Evolutionary conservation across 2,888 invertebrate genomes (phyloP), one percentile per base, ranked within the genome.

Genomic region (Agriopis leucophaearia): DNA sequence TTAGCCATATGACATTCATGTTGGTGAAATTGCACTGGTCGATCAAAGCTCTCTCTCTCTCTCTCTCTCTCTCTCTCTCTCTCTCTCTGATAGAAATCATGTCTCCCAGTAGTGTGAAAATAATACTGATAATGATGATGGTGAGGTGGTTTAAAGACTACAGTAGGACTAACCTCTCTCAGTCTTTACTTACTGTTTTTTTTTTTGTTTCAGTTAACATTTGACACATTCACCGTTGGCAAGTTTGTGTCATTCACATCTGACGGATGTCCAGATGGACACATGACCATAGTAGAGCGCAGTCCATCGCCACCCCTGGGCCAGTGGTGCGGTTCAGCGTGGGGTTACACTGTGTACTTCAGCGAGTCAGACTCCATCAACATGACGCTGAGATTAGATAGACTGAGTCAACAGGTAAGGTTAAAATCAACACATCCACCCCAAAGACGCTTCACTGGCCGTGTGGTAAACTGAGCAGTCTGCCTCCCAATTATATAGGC

Each of bases 331-430:
- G 97, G 97, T 52, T 96, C 96, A 51, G 97, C 97, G 0, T 97
- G 97, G 96, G 97, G 97, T 8, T 97, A 97, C 87, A 97, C 97
- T 0, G 97, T 97, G 57, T 97, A 97, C 89, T 97, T 97, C 94
- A 97, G 97, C 87, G 97, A 97, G 89, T 96, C 96, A 9, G 94
- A 96, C 75, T 96, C 96, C 75, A 96, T 97, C 77, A 97, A 97
- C 88, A 94, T 97, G 87, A 96, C 97, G 9, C 91, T 97, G 67
- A 94, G 95, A 81, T 89, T 97, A 73, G 95, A 96, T 78, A 95
- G 96, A 74, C 91, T 97, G 61, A 96, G 96, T 78, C 96, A 96
- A 91, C 96, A 97, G 96, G 96, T 96, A 82, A 87, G 88, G 48
- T 16, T 42, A 6, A 8, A 38, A 8, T 38, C 8, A 38, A 9